Percentiles rank a stretch among this genome's conserved stretches.
Evolutionary conservation across 2,888 invertebrate genomes (phyloP).

Genomic region (Plagodis pulveraria): DNA sequence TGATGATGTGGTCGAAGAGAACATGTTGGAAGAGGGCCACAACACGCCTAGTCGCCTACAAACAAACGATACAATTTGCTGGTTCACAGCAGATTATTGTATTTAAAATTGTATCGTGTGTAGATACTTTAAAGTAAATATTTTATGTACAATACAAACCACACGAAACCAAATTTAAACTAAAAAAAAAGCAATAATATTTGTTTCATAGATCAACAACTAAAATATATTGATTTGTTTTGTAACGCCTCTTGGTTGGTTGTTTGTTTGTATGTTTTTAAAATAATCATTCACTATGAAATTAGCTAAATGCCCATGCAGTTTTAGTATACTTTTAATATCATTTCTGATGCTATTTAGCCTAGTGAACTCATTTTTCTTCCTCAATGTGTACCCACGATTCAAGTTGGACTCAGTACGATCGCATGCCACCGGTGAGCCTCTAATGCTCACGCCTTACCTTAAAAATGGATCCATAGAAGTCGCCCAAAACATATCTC

Average conservation of each 20-base stretch:
- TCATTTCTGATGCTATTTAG: slow-evolving; percentile 7
- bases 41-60: too few species aligned
- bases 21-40: too few species aligned
- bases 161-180: too few species aligned
- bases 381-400: slow-evolving; percentile 67
- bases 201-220: too few species aligned
- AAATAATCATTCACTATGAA: neutral
- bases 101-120: too few species aligned
- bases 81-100: too few species aligned
- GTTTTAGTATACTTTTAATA: neutral
- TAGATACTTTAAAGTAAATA: too few species aligned
- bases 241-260: neutral
- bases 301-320: neutral
- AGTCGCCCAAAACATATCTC: slow-evolving; percentile 72
- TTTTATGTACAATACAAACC: too few species aligned
- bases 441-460: slow-evolving; percentile 85
- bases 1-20: too few species aligned
- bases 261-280: neutral
- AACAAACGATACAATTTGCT: too few species aligned
- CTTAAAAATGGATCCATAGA: slow-evolving; percentile 78
- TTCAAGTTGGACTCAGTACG: slow-evolving; percentile 53
- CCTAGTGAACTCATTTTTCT: slow-evolving; percentile 34
- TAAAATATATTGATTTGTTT: too few species aligned
- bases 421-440: slow-evolving; percentile 57
- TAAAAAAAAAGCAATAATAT: too few species aligned